phyloP scores from a whole-genome alignment of 2,888 invertebrate species.

The Allygus modestus region DNA sequence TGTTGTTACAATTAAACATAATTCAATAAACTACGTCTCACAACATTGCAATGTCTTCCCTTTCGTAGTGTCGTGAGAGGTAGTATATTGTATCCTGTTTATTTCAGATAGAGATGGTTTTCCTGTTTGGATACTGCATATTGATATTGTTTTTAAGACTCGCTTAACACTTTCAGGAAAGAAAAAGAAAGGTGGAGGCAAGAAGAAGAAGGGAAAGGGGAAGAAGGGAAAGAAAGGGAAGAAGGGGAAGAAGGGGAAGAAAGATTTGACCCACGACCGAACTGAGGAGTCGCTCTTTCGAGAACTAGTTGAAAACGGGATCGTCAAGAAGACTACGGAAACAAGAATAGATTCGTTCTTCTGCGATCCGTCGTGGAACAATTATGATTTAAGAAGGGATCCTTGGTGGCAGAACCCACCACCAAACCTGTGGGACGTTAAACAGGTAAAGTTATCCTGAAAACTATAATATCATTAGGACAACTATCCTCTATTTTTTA shows the following conservation, averaged over 20 bases:
- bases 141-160: no score
- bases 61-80: no score
- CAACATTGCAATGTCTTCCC: no score
- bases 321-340: conserved; percentile 82
- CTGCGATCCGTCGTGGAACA: conserved; percentile 83
- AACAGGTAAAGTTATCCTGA: conserved; percentile 65
- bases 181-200: conserved; percentile 70
- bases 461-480: no score
- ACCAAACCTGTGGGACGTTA: conserved; percentile 79
- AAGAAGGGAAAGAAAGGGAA: conserved; percentile 65
- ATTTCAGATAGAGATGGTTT: no score
- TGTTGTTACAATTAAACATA: no score
- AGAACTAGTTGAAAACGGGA: conserved; percentile 82
- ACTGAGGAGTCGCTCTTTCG: conserved; percentile 83
- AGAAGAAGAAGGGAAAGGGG: conserved; percentile 80
- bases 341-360: conserved; percentile 80
- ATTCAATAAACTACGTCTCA: no score
- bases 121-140: no score
- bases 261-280: conserved; percentile 81
- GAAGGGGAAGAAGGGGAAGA: conserved; percentile 74
- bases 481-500: background rate
- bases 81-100: no score
- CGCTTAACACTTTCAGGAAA: no score
- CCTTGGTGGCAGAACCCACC: conserved; percentile 74
- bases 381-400: conserved; percentile 76